Evolutionary conservation across 2,113 vertebrate genomes (phyloP).

Genomic region (Tachysurus fulvidraco): DNA sequence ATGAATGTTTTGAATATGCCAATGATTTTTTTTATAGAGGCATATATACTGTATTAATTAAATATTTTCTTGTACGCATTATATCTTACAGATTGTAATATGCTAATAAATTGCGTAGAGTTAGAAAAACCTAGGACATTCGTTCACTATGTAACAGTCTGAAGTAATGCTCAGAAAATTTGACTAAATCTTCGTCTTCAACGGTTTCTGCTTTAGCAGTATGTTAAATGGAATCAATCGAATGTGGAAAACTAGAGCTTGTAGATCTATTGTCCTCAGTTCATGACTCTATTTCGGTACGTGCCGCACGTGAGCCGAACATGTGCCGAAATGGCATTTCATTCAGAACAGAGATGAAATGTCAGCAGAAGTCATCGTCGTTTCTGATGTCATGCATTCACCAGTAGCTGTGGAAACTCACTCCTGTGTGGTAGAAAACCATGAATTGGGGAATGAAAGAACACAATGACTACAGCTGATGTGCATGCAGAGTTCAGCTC

Average conservation of each 20-base stretch:
- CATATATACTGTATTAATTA: neutral
- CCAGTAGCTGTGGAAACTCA: neutral
- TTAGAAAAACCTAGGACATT: neutral
- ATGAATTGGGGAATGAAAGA: slow-evolving; percentile 5
- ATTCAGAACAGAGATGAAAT: neutral
- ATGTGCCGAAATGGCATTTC: slow-evolving; percentile 14
- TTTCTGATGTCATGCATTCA: slow-evolving; percentile 30
- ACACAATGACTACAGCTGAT: neutral
- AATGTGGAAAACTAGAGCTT: slow-evolving; percentile 27
- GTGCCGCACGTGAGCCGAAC: slow-evolving; percentile 6
- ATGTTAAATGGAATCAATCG: slow-evolving; percentile 3
- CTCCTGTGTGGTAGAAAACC: neutral
- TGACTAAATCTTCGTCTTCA: neutral
- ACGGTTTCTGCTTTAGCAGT: neutral
- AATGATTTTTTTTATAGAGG: neutral
- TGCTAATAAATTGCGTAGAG: neutral
- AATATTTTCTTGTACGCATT: neutral
- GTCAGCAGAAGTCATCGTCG: neutral
- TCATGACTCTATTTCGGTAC: neutral
- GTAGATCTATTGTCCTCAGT: slow-evolving; percentile 24
- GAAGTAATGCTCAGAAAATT: neutral
- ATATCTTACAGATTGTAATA: neutral
- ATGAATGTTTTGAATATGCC: neutral
- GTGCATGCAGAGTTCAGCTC: slow-evolving; percentile 8
- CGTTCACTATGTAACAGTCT: neutral